Conservation (phyloP, 2,888 invertebrate species). For the Eumerus sabulonum region DNA sequence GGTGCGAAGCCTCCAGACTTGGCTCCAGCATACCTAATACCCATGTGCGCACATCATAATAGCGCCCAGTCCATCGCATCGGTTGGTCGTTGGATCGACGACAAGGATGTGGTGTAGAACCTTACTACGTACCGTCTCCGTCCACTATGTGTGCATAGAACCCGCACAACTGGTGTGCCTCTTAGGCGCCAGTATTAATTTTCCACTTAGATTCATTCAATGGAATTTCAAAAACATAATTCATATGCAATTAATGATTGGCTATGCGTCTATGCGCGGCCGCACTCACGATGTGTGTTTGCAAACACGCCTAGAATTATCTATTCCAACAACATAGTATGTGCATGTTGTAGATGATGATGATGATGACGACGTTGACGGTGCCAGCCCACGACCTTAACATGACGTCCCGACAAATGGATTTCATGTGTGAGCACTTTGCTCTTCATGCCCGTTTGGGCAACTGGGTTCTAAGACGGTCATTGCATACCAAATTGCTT, state of each 20-base stretch:
- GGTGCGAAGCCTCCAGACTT: slow-evolving; percentile 54
- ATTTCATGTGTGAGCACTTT: slow-evolving; percentile 64
- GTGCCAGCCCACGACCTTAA: slow-evolving; percentile 59
- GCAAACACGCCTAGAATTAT: slow-evolving; percentile 56
- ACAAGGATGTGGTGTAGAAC: no score
- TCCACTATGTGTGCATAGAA: slow-evolving; percentile 13
- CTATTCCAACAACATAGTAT: slow-evolving; percentile 28
- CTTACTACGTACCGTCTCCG: no score
- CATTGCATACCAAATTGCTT: slow-evolving; percentile 57
- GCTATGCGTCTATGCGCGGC: slow-evolving; percentile 46
- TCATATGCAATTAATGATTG: slow-evolving; percentile 69
- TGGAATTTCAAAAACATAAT: slow-evolving; percentile 64
- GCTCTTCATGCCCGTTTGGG: slow-evolving; percentile 20
- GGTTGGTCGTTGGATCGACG: no score
- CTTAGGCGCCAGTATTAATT: slow-evolving; percentile 67
- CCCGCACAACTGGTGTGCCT: slow-evolving; percentile 57
- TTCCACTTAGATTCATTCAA: slow-evolving; percentile 67
- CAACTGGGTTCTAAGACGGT: slow-evolving; percentile 38
- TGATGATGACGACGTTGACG: slow-evolving; percentile 10
- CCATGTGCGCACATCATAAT: slow-evolving; percentile 21
- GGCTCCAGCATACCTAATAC: slow-evolving; percentile 41
- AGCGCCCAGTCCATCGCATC: slow-evolving; percentile 5
- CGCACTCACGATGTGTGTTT: slow-evolving; percentile 10
- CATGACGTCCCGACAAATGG: slow-evolving; percentile 56
- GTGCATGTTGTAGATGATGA: slow-evolving; percentile 6